Conservation (phyloP, 2,113 vertebrate species). For the Mustela nigripes region DNA sequence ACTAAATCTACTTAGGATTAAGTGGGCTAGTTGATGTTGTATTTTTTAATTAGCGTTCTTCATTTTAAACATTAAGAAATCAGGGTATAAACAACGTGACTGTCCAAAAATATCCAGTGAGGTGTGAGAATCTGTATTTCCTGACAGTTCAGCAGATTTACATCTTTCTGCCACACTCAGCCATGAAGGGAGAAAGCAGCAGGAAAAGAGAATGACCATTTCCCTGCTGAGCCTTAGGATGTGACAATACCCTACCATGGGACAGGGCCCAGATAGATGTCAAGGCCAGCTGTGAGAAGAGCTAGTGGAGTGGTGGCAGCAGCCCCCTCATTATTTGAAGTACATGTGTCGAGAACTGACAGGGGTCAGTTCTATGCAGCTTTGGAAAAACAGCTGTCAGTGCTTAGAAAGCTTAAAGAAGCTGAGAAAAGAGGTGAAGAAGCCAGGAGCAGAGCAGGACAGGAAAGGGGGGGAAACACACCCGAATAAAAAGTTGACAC, state of each 20-base stretch:
- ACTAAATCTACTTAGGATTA: background rate
- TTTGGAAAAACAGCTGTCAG: background rate
- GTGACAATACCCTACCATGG: background rate
- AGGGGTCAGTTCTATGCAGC: background rate
- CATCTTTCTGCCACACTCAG: background rate
- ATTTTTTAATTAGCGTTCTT: background rate
- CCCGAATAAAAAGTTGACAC: background rate
- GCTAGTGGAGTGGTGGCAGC: background rate
- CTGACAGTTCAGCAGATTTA: background rate
- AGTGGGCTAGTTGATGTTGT: background rate
- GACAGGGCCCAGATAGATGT: background rate
- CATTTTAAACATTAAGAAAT: constrained; percentile 48
- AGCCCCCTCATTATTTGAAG: background rate
- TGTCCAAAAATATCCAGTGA: background rate
- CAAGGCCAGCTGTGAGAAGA: background rate
- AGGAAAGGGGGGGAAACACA: background rate
- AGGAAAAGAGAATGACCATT: background rate
- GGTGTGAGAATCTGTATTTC: background rate
- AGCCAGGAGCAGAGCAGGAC: background rate
- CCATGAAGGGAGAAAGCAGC: background rate
- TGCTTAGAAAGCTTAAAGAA: background rate
- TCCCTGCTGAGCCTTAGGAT: background rate
- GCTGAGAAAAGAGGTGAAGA: background rate
- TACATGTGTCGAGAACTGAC: background rate
- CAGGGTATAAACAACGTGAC: background rate